Base-by-base conservation (phyloP, 2,888 invertebrate genomes). In the Apamea monoglypha region DNA sequence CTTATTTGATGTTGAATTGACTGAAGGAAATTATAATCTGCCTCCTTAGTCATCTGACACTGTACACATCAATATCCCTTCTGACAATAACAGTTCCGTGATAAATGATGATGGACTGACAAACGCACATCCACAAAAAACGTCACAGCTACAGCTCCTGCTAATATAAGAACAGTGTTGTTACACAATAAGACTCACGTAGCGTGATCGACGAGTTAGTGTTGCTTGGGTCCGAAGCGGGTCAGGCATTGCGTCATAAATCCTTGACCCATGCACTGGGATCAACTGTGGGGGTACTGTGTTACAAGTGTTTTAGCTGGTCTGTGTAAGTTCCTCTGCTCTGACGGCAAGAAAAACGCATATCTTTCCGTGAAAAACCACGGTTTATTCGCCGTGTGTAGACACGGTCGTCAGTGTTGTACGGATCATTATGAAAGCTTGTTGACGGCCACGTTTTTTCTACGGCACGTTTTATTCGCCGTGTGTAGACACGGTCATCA, bases 151-250 rank as follows among this genome's bases (percentile, higher is more conserved):
- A 56, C 21, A 1, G 50, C n/a, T 53, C 12, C 25, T 50, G 7
- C 8, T 56, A 50, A 32, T 25, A 53, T 56, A 78, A 59, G 59
- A 75, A 63, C 47, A 76, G 47, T 68, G 67, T 73, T 75, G 50
- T 72, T 59, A 70, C 50, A 76, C 69, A 75, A 61, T 72, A 78
- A n/a, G 25, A 12, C 25, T 83, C 56, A 72, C 25, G 66, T 77
- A 67, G 72, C 76, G 66, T 78, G 84, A 81, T 66, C 66, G 40
- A 68, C 63, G 67, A 72, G 44, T 44, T 63, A 79, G 64, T 56
- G 64, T 53, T 16, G 32, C 59, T 69, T 7, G 25, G 29, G 73
- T 40, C 50, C 56, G 53, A 44, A 70, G 56, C 18, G 68, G 74
- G 68, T 74, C 73, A 76, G 21, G 64, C 8, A 21, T 21, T 8